Percentiles rank a stretch among this genome's conserved stretches.
These are phyloP conservation scores for Urosaurus nigricauda DNA, from an alignment of 2,797 vertebrate genomes.

Conservation along the genomic window DNA sequence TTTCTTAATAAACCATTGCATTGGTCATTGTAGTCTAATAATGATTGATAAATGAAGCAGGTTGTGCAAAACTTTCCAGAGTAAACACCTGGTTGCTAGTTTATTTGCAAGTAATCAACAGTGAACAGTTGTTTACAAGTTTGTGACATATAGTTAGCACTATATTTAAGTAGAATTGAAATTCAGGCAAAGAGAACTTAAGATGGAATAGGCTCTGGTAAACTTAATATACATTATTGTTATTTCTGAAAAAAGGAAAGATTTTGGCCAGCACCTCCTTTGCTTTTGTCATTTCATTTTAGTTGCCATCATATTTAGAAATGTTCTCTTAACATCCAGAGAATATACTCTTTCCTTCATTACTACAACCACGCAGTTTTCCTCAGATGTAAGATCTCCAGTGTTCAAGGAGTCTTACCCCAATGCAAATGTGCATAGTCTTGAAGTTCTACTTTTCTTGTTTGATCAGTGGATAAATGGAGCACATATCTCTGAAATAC, in stretches of 20 bases:
- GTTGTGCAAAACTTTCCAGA: neutral
- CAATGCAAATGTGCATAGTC: neutral
- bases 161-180: neutral
- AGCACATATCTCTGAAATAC: constrained; percentile 22
- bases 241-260: constrained; percentile 20
- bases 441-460: neutral
- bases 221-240: constrained; percentile 26
- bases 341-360: neutral
- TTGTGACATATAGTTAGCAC: neutral
- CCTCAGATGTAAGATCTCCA: neutral
- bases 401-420: neutral
- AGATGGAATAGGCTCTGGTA: neutral
- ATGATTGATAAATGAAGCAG: neutral
- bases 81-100: neutral
- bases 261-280: neutral
- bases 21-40: neutral
- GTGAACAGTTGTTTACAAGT: neutral
- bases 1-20: too few relatives aligned
- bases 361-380: neutral
- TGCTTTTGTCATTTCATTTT: constrained; percentile 17
- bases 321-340: neutral
- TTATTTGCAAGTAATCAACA: neutral
- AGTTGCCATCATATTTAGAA: neutral
- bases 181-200: neutral
- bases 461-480: neutral